Evolutionary conservation across 2,797 vertebrate species (phyloP), one percentile per base, ranked within the genome.

Genomic region (Pampus argenteus): DNA sequence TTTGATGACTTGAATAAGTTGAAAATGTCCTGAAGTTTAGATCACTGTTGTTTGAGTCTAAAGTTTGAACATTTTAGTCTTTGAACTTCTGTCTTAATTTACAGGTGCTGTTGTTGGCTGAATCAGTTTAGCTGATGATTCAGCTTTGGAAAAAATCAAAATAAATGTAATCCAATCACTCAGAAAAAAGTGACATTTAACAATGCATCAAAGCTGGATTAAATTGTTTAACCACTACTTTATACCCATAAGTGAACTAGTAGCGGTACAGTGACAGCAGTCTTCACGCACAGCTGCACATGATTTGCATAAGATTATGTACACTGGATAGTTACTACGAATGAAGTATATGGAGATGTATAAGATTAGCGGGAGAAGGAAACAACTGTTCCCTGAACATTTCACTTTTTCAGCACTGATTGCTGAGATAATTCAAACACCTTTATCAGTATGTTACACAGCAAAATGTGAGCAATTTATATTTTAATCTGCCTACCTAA

Each of bases 241-340:
- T 64, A 4, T 2, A 18, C 58, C 25, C 4, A 3, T 36, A 48
- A 71, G 71, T 55, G 14, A 48, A 31, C 42, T 14, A 47, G 48
- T 49, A 38, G 42, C 34, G 51, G 23, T 38, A 48, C 25, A 65
- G 65, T 40, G 63, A 71, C 60, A 72, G 54, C 50, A 45, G 36
- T 48, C 55, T 42, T 62, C 29, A 56, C 62, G 36, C 28, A 63
- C 66, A 62, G 48, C 66, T 79, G 75, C 59, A 74, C 69, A 74
- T 74, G 56, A 67, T 78, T 87, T 85, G 86, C 83, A 88, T 88
- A 80, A 78, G 77, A 81, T 78, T 76, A 86, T 86, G 67, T 87
- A 84, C 82, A 83, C 28, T 57, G 57, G 40, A 82, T 52, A 69
- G 36, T 76, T 59, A 65, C 52, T 65, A 25, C 69, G 57, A 52